Evolutionary conservation across 2,888 invertebrate species (phyloP).

Genomic region (Caenorhabditis afra): DNA sequence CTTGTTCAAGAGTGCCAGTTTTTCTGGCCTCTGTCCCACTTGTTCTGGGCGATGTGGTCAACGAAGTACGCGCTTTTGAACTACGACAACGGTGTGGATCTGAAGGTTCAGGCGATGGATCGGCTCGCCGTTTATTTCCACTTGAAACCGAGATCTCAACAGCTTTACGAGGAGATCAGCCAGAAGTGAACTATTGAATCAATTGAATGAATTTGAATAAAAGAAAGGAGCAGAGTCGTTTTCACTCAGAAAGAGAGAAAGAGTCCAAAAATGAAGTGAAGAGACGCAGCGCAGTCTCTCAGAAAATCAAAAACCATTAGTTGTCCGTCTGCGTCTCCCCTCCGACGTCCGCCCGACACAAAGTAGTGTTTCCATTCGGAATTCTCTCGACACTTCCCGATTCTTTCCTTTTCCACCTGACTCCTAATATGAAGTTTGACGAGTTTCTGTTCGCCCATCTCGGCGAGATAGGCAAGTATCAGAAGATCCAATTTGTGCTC

Average conservation of each 20-base stretch:
- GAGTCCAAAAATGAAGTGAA: too few species aligned
- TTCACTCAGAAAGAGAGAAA: too few species aligned
- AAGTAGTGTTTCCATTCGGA: too few species aligned
- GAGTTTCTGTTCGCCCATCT: constrained; percentile 78
- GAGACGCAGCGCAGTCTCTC: too few species aligned
- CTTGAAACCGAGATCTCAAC: constrained; percentile 34
- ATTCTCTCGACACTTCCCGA: too few species aligned
- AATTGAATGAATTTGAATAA: too few species aligned
- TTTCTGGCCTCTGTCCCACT: constrained; percentile 34
- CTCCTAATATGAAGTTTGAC: constrained; percentile 81
- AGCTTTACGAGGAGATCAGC: constrained; percentile 21
- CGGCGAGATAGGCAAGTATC: constrained; percentile 79
- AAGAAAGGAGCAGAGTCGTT: too few species aligned
- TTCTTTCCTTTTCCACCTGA: too few species aligned
- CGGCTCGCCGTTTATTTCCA: constrained; percentile 34
- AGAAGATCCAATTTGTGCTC: constrained; percentile 77
- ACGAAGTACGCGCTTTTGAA: constrained; percentile 3
- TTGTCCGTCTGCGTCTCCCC: too few species aligned
- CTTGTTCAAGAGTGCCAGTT: constrained; percentile 23
- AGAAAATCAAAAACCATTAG: too few species aligned
- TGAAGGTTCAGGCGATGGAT: constrained; percentile 22
- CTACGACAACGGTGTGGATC: constrained; percentile 27
- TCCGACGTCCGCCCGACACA: too few species aligned
- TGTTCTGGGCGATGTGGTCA: constrained; percentile 29
- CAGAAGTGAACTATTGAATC: too few species aligned